Conservation (phyloP, 1,140 invertebrate species). For the Diorhabda sublineata region DNA sequence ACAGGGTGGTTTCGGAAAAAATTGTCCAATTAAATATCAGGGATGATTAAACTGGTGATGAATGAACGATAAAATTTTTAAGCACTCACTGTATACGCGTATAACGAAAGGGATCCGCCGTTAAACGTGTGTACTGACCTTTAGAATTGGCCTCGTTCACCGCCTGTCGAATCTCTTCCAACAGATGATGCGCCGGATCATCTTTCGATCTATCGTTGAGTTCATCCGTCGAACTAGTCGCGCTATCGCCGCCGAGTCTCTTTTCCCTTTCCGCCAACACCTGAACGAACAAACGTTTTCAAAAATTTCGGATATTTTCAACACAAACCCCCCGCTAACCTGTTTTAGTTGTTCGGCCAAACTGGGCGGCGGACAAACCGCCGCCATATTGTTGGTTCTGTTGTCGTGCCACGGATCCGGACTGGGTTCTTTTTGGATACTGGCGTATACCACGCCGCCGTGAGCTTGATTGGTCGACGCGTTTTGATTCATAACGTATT, state of each 20-base stretch:
- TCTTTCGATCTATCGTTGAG: conserved; percentile 56
- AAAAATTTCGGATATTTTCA: neutral
- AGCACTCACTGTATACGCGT: too few relatives aligned
- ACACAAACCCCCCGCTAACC: conserved; percentile 45
- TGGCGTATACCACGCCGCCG: conserved; percentile 42
- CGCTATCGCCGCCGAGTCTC: conserved; percentile 53
- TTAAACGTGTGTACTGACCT: conserved; percentile 54
- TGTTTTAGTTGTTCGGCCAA: conserved; percentile 80
- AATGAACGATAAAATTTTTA: too few relatives aligned
- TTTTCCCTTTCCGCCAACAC: conserved; percentile 46
- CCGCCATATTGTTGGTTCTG: conserved; percentile 27
- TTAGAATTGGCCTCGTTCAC: conserved; percentile 78
- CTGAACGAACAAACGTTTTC: conserved; percentile 23
- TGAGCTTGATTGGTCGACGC: conserved; percentile 22
- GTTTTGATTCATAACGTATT: conserved; percentile 26
- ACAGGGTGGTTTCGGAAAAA: neutral
- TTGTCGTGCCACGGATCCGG: conserved; percentile 40
- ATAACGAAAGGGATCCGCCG: neutral
- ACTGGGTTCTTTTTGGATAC: conserved; percentile 43
- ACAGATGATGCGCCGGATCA: conserved; percentile 67
- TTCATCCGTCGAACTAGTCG: conserved; percentile 61
- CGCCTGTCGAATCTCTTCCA: conserved; percentile 77
- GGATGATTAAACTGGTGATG: too few relatives aligned
- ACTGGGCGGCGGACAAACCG: conserved; percentile 58
- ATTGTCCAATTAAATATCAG: too few relatives aligned